phyloP scores from a whole-genome alignment of 1,140 invertebrate species.

The Drosophila arizonae region DNA sequence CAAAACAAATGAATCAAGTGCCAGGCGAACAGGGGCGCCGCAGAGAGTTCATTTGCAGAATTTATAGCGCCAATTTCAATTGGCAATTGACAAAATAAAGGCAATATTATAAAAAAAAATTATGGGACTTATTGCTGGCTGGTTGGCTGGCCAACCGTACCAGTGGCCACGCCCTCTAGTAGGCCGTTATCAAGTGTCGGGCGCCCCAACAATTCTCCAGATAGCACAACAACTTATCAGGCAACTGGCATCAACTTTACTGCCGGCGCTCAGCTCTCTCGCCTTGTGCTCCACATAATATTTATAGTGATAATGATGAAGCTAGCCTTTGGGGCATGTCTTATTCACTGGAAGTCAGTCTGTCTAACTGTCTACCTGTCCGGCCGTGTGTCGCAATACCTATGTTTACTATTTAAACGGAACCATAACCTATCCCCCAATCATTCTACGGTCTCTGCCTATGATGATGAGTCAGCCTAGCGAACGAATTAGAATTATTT shows the following conservation, averaged over 20 bases:
- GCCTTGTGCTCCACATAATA: not conserved
- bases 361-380: not conserved
- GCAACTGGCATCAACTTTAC: conserved; percentile 25
- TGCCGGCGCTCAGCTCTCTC: conserved; percentile 24
- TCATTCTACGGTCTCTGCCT: conserved; percentile 4
- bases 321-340: not conserved
- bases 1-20: conserved; percentile 6
- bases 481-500: not conserved
- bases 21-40: too few relatives aligned
- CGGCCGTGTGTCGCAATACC: not conserved
- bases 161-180: conserved; percentile 12
- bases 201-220: conserved; percentile 36
- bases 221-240: conserved; percentile 41
- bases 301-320: conserved; percentile 20
- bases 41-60: conserved; percentile 1
- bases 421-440: conserved; percentile 48
- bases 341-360: not conserved
- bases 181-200: conserved; percentile 26
- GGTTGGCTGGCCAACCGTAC: conserved; percentile 4
- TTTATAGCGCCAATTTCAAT: conserved; percentile 38
- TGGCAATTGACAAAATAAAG: conserved; percentile 24
- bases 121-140: not conserved
- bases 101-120: not conserved
- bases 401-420: conserved; percentile 7
- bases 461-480: conserved; percentile 13